Evolutionary conservation across 1,140 invertebrate species (phyloP).

Genomic region (Ostrea edulis): DNA sequence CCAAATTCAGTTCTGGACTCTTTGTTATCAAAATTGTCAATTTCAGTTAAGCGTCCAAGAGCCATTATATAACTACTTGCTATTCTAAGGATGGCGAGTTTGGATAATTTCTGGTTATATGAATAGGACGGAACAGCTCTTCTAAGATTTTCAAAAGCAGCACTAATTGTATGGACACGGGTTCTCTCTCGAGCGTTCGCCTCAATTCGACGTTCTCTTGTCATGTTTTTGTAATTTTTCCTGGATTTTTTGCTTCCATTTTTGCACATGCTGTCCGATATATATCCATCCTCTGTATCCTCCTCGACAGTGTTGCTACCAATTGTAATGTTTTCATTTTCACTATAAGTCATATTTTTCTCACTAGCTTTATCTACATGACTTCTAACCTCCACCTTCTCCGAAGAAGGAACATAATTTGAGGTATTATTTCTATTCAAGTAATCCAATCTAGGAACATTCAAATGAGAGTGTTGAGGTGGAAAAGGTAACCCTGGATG

Average conservation of each 20-base stretch:
- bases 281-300: constrained; percentile 66
- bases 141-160: constrained; percentile 93
- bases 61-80: constrained; percentile 91
- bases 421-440: constrained; percentile 49
- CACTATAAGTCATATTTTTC: neutral
- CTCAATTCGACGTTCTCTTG: constrained; percentile 92
- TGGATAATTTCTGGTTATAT: constrained; percentile 95
- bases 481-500: constrained; percentile 52
- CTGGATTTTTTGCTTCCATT: constrained; percentile 80
- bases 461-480: constrained; percentile 14
- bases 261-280: constrained; percentile 61
- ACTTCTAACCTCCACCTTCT: constrained; percentile 4
- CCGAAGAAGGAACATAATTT: neutral
- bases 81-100: constrained; percentile 93
- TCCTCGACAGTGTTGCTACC: constrained; percentile 60
- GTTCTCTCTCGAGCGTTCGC: constrained; percentile 95
- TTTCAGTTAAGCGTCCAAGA: constrained; percentile 85
- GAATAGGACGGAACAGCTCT: constrained; percentile 92
- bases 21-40: constrained; percentile 82
- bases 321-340: neutral
- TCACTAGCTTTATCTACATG: constrained; percentile 24
- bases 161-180: constrained; percentile 95
- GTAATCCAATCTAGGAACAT: constrained; percentile 49
- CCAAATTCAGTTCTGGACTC: constrained; percentile 80
- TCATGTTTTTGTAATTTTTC: constrained; percentile 97